Conservation (phyloP, 1,140 invertebrate genomes). For the Drosophila kurseongensis region DNA sequence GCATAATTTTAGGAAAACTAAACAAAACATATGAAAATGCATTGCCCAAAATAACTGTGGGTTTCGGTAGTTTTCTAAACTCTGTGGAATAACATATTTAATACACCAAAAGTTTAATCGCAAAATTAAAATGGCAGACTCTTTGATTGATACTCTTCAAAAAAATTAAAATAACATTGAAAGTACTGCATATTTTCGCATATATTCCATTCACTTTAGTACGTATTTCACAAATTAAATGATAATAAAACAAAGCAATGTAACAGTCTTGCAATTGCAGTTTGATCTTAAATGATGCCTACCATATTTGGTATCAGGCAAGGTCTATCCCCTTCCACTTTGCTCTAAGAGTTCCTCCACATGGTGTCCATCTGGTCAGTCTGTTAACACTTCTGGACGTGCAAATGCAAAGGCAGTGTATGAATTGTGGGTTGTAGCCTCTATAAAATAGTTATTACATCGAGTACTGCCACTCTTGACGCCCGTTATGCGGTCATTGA, state of each 20-base stretch:
- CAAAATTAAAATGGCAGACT: too few species aligned
- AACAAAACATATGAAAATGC: slow-evolving; percentile 14
- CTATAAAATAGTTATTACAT: slow-evolving; percentile 26
- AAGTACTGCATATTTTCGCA: too few species aligned
- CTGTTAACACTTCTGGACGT: background rate
- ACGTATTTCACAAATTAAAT: too few species aligned
- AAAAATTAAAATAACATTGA: too few species aligned
- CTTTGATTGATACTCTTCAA: too few species aligned
- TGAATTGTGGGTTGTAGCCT: slow-evolving; percentile 15
- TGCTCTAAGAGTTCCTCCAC: background rate
- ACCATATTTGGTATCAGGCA: too few species aligned
- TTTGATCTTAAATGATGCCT: too few species aligned
- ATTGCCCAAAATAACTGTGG: background rate
- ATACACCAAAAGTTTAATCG: too few species aligned
- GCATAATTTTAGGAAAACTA: slow-evolving; percentile 44
- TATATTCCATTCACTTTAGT: too few species aligned
- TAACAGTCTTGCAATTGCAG: too few species aligned
- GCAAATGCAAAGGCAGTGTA: slow-evolving; percentile 1
- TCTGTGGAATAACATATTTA: background rate
- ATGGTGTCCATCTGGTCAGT: background rate
- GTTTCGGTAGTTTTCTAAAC: background rate
- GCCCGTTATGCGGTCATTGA: slow-evolving; percentile 48
- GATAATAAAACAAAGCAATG: too few species aligned
- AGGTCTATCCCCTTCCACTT: background rate
- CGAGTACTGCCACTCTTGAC: slow-evolving; percentile 21